Percentiles rank a stretch among this genome's conserved stretches.
Conservation (phyloP, 2,888 invertebrate species). For the Podotricha telesiphe region DNA sequence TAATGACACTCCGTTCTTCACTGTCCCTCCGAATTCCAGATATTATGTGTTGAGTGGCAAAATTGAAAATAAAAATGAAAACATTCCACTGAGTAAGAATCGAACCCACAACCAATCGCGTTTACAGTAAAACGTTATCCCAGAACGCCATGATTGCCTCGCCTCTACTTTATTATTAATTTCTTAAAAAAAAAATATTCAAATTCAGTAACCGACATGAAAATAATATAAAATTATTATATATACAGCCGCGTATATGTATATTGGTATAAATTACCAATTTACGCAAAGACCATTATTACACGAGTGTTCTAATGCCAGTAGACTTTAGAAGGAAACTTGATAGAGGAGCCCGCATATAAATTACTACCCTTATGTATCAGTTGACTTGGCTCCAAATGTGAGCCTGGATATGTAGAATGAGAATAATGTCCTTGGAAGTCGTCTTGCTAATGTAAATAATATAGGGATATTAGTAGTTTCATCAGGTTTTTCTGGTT, state of each 20-base stretch:
- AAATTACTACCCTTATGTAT: slow-evolving; percentile 10
- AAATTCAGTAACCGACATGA: background rate
- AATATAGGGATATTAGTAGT: background rate
- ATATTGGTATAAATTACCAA: background rate
- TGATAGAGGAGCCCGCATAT: slow-evolving; percentile 16
- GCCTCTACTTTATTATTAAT: too few species aligned
- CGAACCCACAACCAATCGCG: too few species aligned
- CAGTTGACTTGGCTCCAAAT: slow-evolving; percentile 19
- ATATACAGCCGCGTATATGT: too few species aligned
- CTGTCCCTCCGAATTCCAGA: too few species aligned
- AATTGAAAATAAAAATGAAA: too few species aligned
- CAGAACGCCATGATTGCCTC: too few species aligned
- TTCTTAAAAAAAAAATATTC: background rate
- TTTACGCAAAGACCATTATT: background rate
- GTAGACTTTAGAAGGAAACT: slow-evolving; percentile 5
- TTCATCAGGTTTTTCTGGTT: too few species aligned
- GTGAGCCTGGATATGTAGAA: background rate
- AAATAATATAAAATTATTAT: background rate
- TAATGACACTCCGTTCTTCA: too few species aligned
- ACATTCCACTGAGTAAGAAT: too few species aligned
- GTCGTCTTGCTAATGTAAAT: background rate
- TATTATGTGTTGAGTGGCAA: too few species aligned
- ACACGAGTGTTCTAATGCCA: background rate
- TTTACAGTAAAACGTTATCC: too few species aligned
- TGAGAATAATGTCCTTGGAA: background rate